A percentile compares a stretch with the other conserved stretches of the same genome.
These are phyloP conservation scores for Lepidochrysops patricia DNA, from an alignment of 2,888 invertebrate species.

Conservation along the genomic window DNA sequence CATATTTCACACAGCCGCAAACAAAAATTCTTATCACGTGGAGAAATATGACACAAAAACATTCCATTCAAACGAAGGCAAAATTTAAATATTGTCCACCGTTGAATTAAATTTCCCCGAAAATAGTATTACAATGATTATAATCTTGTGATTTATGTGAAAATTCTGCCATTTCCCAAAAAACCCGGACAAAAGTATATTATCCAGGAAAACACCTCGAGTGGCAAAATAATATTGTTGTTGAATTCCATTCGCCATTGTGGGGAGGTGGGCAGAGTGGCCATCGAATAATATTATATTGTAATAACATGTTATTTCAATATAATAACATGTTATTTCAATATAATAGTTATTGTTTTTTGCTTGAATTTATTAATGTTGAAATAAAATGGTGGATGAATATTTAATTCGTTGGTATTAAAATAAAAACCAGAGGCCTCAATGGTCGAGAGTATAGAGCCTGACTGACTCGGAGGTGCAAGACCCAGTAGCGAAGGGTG, in stretches of 20 bases:
- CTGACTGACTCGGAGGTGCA: too few species aligned
- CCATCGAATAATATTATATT: background rate
- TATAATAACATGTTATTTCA: background rate
- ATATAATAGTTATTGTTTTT: too few species aligned
- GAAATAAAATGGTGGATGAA: too few species aligned
- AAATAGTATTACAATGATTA: conserved; percentile 36
- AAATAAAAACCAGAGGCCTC: too few species aligned
- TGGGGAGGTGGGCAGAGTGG: too few species aligned
- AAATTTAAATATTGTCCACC: conserved; percentile 9
- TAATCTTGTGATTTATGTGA: conserved; percentile 34
- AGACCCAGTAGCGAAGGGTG: too few species aligned
- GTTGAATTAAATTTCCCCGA: conserved; percentile 9
- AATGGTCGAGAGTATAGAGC: too few species aligned
- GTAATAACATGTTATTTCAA: background rate
- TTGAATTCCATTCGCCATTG: background rate
- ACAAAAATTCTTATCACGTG: background rate
- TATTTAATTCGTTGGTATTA: too few species aligned
- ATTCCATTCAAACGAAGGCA: background rate
- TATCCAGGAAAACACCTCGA: conserved; percentile 32
- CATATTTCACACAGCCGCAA: background rate
- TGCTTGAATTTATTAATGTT: too few species aligned
- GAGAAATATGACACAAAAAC: conserved; percentile 5
- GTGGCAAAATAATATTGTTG: conserved; percentile 5
- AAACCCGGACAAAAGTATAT: conserved; percentile 30
- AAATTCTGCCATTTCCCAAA: conserved; percentile 27